These are phyloP conservation scores for Trochalopteron elliotii DNA, from an alignment of 2,113 vertebrate species.

Conservation along the genomic window DNA sequence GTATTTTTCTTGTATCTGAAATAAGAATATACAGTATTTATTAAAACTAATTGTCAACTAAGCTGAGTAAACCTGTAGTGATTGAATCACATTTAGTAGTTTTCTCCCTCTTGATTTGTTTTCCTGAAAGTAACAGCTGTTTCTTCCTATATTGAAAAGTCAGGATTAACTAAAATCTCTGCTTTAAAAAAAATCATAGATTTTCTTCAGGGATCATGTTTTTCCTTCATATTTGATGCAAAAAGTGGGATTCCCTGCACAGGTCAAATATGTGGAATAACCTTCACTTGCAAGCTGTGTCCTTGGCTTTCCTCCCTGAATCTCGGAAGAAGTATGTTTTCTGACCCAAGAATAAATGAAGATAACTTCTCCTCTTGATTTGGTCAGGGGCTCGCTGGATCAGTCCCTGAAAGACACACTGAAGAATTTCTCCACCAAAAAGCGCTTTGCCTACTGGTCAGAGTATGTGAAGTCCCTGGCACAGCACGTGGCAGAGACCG, in stretches of 20 bases:
- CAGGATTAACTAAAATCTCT: neutral
- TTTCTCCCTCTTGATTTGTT: neutral
- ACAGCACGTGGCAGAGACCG: conserved; percentile 81
- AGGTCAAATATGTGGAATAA: conserved; percentile 1
- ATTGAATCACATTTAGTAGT: neutral
- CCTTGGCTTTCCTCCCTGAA: neutral
- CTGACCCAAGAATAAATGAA: neutral
- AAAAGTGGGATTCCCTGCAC: conserved; percentile 16
- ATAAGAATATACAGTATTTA: neutral
- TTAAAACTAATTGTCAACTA: neutral
- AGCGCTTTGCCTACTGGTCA: conserved; percentile 95
- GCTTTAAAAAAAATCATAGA: rapidly evolving
- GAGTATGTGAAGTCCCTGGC: conserved; percentile 90
- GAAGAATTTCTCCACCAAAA: conserved; percentile 85
- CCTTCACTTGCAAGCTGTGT: neutral
- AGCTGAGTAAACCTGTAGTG: neutral
- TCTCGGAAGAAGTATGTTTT: neutral
- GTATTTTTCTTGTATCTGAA: neutral
- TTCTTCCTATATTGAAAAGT: neutral
- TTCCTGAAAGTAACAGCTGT: neutral
- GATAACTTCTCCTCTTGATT: conserved; percentile 33
- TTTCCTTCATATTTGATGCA: neutral
- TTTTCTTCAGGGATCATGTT: neutral
- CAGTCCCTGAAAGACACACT: conserved; percentile 88
- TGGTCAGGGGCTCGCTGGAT: conserved; percentile 87